Evolutionary conservation across 2,888 invertebrate genomes (phyloP).

Genomic region (Drosophila birchii): DNA sequence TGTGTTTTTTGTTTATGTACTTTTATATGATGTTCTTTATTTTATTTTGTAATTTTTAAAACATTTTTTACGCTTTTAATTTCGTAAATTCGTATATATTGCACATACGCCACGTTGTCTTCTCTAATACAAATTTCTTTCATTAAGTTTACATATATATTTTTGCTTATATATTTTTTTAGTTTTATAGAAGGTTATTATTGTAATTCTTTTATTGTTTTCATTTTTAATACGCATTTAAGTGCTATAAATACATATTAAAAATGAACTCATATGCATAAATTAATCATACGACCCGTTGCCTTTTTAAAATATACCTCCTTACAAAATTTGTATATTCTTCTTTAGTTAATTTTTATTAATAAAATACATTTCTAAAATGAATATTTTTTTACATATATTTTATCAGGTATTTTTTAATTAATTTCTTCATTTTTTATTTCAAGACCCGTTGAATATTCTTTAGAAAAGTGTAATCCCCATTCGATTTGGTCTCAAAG

Average conservation of each 20-base stretch:
- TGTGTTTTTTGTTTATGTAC: not conserved
- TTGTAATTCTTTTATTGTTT: too few relatives aligned
- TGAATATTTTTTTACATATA: not conserved
- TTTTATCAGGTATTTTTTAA: not conserved
- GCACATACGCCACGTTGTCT: not conserved
- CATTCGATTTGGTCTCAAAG: constrained; percentile 16
- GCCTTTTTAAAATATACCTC: too few relatives aligned
- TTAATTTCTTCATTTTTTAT: not conserved
- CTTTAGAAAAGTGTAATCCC: constrained; percentile 14
- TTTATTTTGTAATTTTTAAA: not conserved
- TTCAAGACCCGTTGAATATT: not conserved
- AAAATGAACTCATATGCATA: too few relatives aligned
- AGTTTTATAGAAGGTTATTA: too few relatives aligned
- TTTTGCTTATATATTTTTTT: not conserved
- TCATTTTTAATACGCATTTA: too few relatives aligned
- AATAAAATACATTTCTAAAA: not conserved
- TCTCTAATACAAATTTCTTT: not conserved
- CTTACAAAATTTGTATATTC: not conserved
- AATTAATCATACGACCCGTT: too few relatives aligned
- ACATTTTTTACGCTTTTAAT: not conserved
- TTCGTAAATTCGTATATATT: not conserved
- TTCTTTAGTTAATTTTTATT: not conserved
- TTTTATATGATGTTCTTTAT: not conserved
- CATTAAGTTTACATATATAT: not conserved
- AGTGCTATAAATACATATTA: too few relatives aligned